A percentile compares a stretch with the other conserved stretches of the same genome.
Evolutionary conservation across 2,888 invertebrate species (phyloP).

Genomic region (Mythimna vitellina): DNA sequence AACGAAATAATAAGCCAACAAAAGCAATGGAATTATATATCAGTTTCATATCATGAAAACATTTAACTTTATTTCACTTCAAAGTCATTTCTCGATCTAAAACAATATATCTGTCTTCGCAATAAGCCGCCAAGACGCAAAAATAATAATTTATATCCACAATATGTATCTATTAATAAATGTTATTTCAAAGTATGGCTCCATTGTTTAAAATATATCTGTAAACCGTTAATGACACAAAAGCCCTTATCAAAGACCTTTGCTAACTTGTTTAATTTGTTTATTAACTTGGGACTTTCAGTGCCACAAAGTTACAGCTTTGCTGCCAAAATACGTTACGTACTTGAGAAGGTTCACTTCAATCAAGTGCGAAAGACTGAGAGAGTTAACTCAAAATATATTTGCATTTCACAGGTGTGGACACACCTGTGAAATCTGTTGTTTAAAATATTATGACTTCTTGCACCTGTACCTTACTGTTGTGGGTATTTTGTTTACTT

Average conservation of each 20-base stretch:
- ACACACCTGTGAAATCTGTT: no score
- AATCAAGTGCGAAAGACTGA: neutral
- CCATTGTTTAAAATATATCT: constrained; percentile 43
- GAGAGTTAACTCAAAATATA: neutral
- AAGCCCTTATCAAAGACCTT: constrained; percentile 58
- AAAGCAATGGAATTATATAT: neutral
- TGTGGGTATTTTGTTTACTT: no score
- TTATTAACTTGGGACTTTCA: constrained; percentile 64
- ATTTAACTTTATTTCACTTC: constrained; percentile 16
- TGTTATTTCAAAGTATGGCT: constrained; percentile 15
- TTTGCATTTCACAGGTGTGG: no score
- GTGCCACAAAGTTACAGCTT: constrained; percentile 35
- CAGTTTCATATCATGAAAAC: constrained; percentile 3
- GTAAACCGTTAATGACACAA: constrained; percentile 53
- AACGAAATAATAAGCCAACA: neutral
- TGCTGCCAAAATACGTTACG: neutral
- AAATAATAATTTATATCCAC: constrained; percentile 11
- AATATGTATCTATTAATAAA: constrained; percentile 6
- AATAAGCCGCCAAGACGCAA: constrained; percentile 8
- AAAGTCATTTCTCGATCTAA: constrained; percentile 7
- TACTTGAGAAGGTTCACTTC: constrained; percentile 8
- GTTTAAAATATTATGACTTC: no score
- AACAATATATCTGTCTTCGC: neutral
- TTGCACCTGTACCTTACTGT: no score
- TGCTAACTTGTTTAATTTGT: constrained; percentile 68